A percentile compares a stretch with the other conserved stretches of the same genome.
Evolutionary conservation across 2,113 vertebrate species (phyloP).

Genomic region (Phrynosoma platyrhinos): DNA sequence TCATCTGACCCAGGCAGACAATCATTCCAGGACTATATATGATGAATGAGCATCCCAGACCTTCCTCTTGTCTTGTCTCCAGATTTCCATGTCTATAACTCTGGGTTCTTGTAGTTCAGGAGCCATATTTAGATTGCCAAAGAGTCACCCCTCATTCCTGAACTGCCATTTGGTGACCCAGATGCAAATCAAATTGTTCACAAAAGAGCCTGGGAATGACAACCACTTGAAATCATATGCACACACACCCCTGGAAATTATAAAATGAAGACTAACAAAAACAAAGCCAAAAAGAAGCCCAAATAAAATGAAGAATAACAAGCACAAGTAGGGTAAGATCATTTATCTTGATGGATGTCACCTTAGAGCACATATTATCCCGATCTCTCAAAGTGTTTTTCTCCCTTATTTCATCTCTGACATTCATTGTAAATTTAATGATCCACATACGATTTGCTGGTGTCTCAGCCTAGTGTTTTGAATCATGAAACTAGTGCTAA

Average conservation of each 20-base stretch:
- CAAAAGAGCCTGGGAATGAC: conserved; percentile 72
- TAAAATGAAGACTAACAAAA: conserved; percentile 83
- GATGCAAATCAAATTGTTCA: conserved; percentile 77
- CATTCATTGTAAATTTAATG: conserved; percentile 90
- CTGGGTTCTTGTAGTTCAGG: background rate
- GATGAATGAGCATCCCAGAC: background rate
- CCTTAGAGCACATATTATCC: conserved; percentile 87
- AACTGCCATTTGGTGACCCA: background rate
- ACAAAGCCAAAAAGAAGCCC: conserved; percentile 78
- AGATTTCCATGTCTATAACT: background rate
- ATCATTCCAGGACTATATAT: background rate
- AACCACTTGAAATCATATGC: conserved; percentile 77
- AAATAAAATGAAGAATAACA: conserved; percentile 78
- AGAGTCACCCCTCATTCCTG: background rate
- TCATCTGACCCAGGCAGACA: background rate
- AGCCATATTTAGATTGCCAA: background rate
- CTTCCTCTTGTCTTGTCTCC: no score
- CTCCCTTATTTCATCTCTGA: conserved; percentile 88
- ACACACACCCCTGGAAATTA: conserved; percentile 80
- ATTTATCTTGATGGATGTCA: conserved; percentile 88
- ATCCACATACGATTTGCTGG: conserved; percentile 88
- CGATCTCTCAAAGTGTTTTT: conserved; percentile 87
- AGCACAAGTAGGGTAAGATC: conserved; percentile 82
- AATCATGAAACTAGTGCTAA: conserved; percentile 85
- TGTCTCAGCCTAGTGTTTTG: conserved; percentile 85